These are phyloP conservation scores for Aromia moschata DNA, from an alignment of 2,888 invertebrate species.

Conservation along the genomic window DNA sequence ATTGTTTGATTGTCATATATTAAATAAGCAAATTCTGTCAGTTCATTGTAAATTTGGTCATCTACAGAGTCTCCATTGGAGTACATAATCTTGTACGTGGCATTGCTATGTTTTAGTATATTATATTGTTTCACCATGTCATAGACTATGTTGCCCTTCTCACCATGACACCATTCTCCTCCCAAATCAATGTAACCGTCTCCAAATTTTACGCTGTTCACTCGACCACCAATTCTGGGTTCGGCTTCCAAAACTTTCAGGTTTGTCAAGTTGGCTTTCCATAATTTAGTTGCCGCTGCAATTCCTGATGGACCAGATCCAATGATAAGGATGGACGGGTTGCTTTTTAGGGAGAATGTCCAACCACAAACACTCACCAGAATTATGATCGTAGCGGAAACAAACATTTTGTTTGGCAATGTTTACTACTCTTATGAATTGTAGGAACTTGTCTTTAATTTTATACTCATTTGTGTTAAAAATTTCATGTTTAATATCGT, in stretches of 20 bases:
- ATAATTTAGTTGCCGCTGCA: slow-evolving; percentile 66
- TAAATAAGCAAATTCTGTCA: slow-evolving; percentile 25
- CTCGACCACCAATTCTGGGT: slow-evolving; percentile 45
- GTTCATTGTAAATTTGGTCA: neutral
- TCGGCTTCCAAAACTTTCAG: slow-evolving; percentile 58
- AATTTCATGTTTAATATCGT: too few species aligned
- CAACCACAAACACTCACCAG: too few species aligned
- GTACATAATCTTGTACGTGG: slow-evolving; percentile 55
- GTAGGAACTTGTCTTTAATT: too few species aligned
- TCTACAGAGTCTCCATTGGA: slow-evolving; percentile 44
- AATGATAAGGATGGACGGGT: slow-evolving; percentile 60
- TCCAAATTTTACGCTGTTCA: slow-evolving; percentile 43
- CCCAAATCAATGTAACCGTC: slow-evolving; percentile 47
- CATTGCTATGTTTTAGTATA: slow-evolving; percentile 26
- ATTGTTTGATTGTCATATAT: slow-evolving; percentile 17
- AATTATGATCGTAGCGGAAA: too few species aligned
- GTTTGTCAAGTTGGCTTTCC: slow-evolving; percentile 60
- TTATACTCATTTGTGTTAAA: too few species aligned
- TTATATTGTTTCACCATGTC: slow-evolving; percentile 41
- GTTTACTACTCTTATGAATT: too few species aligned
- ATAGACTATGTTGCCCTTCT: slow-evolving; percentile 45
- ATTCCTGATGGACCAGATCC: slow-evolving; percentile 69
- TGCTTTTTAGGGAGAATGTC: too few species aligned
- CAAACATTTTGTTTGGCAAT: too few species aligned
- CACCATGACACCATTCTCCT: slow-evolving; percentile 49